Base-by-base conservation (phyloP, 2,797 vertebrate genomes). In the Antennarius maculatus region DNA sequence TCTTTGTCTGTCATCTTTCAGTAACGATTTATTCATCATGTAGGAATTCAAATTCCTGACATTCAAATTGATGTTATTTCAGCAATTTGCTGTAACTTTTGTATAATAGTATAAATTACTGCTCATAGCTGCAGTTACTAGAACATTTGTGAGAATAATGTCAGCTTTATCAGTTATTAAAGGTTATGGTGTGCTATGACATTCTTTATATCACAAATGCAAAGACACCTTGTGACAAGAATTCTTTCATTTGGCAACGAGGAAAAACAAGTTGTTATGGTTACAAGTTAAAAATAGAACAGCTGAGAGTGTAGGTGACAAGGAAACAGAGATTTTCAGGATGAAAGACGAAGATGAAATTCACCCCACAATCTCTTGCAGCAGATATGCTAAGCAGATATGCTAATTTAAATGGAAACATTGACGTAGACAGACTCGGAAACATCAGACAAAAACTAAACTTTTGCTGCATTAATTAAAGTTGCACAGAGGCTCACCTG, bases 211-310 rank as follows among this genome's bases (percentile, higher is more conserved):
- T 78, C 69, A 61, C 47, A 76, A 52, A 81, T 82, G 77, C 67
- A 88, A 77, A 90, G 80, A 86, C 76, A 79, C 72, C 72, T 65
- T 61, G 84, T 88, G 91, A 92, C 87, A 83, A 76, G 70, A 81
- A 83, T 71, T 81, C 63, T 82, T 77, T 81, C 61, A 16, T 85
- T 85, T 82, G 71, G 75, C 80, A 80, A 82, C 74, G 86, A 89
- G 79, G 84, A 88, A 83, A 80, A 72, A 82, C 70, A 81, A 63
- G 92, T 94, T 93, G 93, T 94, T 92, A 94, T 93, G 93, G 93
- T 92, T 91, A 93, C 92, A 86, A 71, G 90, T 88, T 93, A 93
- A 91, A 93, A 94, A 94, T 93, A 93, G 92, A 90, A 88, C 83
- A 73, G 80, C 83, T 79, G 59, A 82, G 76, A 85, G 86, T 81